Base-by-base conservation (phyloP, 2,888 invertebrate genomes). In the Dione vanillae region DNA sequence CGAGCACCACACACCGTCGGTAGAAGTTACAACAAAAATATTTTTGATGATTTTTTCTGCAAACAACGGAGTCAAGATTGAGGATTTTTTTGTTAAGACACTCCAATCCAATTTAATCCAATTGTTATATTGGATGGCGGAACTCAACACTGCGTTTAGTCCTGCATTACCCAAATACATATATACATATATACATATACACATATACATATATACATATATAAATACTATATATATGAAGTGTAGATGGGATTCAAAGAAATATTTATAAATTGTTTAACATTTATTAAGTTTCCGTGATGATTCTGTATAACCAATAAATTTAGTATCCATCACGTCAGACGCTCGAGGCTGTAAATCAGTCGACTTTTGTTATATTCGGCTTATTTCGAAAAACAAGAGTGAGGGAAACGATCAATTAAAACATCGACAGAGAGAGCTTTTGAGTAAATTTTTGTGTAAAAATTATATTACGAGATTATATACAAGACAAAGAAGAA, bases 381-480 rank as follows among this genome's bases (percentile, higher is more conserved):
- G 77, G 81, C 79, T 89, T 87, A 86, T 83, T 82, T 84, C 82
- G 80, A 85, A 90, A 90, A 91, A 89, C 84, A 87, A 87, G 85
- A 88, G 82, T 84, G 82, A 79, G 84, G 85, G 85, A 87, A 87
- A 87, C 87, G 83, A 89, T 86, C 88, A 91, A 91, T 91, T 91
- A 91, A 91, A 91, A 91, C 85, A 78, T 80, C 83, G 75, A 79
- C 80, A 78, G 73, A 45, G 82, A 76, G 84, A 82, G 52, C 80
- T 70, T 70, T 77, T 35, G 80, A 77, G 77, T 19, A 61, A 2
- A n/a, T 56, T 56, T 37, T 37, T 37, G 2, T 14, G 27, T 43
- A 27, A 43, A 47, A 56, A 27, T 27, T 27, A 27, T 27, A 27
- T 27, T n/a, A n/a, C n/a, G n/a, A n/a, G n/a, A n/a, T n/a, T n/a